These are phyloP conservation scores for Zelleria hepariella DNA, from an alignment of 2,888 invertebrate species.

Conservation along the genomic window DNA sequence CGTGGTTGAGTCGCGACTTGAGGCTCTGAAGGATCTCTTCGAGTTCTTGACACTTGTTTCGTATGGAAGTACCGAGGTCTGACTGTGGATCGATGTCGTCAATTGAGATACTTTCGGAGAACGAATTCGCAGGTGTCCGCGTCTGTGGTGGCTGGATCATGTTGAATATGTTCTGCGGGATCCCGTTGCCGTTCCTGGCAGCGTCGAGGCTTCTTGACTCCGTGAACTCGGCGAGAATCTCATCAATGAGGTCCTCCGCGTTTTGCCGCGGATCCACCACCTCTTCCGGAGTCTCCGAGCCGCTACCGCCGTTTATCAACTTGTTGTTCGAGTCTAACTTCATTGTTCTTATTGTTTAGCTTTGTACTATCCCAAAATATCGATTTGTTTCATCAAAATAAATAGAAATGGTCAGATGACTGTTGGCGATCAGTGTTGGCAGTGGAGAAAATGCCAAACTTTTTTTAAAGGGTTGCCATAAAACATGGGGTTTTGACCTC, in stretches of 20 bases:
- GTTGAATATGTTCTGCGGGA: constrained; percentile 50
- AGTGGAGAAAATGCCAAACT: background rate
- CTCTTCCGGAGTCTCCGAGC: constrained; percentile 55
- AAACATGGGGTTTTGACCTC: background rate
- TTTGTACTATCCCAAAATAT: constrained; percentile 24
- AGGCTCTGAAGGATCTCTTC: constrained; percentile 66
- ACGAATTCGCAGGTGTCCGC: constrained; percentile 59
- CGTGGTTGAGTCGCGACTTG: constrained; percentile 64
- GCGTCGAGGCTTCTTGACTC: constrained; percentile 48
- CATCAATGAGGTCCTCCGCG: constrained; percentile 63
- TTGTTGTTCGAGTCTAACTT: constrained; percentile 68
- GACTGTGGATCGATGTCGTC: constrained; percentile 66
- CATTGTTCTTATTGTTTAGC: constrained; percentile 32
- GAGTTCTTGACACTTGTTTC: constrained; percentile 64
- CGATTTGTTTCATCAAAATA: constrained; percentile 48
- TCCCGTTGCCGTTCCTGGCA: constrained; percentile 42
- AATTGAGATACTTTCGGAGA: constrained; percentile 53
- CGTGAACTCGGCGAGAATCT: constrained; percentile 62
- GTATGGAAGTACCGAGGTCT: constrained; percentile 61
- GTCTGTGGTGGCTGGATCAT: constrained; percentile 62
- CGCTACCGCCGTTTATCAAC: constrained; percentile 57
- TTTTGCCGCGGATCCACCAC: constrained; percentile 58
- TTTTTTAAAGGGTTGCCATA: background rate
- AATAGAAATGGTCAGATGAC: constrained; percentile 61
- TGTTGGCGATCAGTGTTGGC: constrained; percentile 16